Evolutionary conservation across 2,113 vertebrate genomes (phyloP).

Genomic region (Tragelaphus imberbis): DNA sequence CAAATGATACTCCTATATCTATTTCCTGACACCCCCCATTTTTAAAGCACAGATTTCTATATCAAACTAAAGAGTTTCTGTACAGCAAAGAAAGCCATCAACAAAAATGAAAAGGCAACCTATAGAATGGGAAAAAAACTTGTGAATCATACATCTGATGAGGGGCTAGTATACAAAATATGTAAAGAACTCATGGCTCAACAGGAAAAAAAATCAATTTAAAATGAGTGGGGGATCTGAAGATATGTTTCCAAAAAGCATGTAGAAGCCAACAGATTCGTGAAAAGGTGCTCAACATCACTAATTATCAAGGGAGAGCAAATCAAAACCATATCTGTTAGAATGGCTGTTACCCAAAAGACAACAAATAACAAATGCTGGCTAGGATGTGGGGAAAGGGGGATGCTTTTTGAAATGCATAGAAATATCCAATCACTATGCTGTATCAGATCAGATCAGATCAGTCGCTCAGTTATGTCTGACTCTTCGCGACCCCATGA

Average conservation of each 20-base stretch:
- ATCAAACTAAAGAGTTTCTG: neutral
- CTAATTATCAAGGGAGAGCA: neutral
- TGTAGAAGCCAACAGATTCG: neutral
- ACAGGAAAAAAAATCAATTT: neutral
- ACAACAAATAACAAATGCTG: neutral
- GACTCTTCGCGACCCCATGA: no score
- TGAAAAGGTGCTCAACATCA: neutral
- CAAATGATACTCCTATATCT: neutral
- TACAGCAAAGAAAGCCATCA: neutral
- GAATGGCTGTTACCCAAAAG: neutral
- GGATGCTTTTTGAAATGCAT: neutral
- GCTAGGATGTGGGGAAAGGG: neutral
- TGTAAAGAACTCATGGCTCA: neutral
- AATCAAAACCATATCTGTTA: neutral
- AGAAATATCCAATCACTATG: neutral
- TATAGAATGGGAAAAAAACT: neutral
- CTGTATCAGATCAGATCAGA: neutral
- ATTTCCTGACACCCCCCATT: neutral
- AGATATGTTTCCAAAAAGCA: neutral
- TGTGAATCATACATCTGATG: neutral
- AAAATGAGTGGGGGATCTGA: neutral
- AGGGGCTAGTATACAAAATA: neutral
- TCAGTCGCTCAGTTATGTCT: no score
- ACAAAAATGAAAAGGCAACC: neutral
- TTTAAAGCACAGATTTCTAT: neutral